Conservation (phyloP, 2,797 vertebrate genomes). For the Sebastiscus tertius region DNA sequence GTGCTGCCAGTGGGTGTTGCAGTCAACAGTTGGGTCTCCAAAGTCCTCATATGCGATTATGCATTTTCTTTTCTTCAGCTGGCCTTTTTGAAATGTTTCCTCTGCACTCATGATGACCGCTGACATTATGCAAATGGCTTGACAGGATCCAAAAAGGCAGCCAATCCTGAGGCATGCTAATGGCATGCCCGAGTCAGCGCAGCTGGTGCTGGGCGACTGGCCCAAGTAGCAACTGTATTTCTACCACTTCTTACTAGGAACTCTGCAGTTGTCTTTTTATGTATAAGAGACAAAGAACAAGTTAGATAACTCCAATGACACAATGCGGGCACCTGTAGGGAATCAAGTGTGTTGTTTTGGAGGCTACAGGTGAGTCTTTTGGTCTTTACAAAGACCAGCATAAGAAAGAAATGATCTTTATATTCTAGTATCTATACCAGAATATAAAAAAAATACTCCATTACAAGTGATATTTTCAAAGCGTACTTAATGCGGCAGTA, state of each 20-base stretch:
- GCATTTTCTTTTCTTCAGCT: conserved; percentile 31
- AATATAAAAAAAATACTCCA: not conserved
- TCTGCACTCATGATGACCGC: conserved; percentile 36
- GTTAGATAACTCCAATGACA: conserved; percentile 5
- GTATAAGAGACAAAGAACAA: not conserved
- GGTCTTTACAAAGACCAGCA: no score
- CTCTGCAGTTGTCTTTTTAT: not conserved
- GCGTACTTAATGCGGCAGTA: no score
- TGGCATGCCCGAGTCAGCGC: conserved; percentile 24
- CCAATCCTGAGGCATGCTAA: conserved; percentile 49
- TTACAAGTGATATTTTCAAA: not conserved
- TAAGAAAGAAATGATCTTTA: no score
- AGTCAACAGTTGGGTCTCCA: conserved; percentile 52
- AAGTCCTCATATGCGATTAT: conserved; percentile 42
- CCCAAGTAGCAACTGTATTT: conserved; percentile 8
- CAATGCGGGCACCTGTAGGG: not conserved
- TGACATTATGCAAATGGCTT: conserved; percentile 55
- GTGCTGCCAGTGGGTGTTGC: conserved; percentile 53
- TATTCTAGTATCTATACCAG: not conserved
- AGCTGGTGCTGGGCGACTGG: conserved; percentile 53
- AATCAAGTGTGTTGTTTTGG: not conserved
- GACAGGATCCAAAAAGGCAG: conserved; percentile 46
- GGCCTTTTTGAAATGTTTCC: conserved; percentile 36
- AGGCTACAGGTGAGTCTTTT: not conserved
- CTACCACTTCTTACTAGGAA: not conserved